Evolutionary conservation across 2,888 invertebrate species (phyloP).

Genomic region (Euzophera pinguis): DNA sequence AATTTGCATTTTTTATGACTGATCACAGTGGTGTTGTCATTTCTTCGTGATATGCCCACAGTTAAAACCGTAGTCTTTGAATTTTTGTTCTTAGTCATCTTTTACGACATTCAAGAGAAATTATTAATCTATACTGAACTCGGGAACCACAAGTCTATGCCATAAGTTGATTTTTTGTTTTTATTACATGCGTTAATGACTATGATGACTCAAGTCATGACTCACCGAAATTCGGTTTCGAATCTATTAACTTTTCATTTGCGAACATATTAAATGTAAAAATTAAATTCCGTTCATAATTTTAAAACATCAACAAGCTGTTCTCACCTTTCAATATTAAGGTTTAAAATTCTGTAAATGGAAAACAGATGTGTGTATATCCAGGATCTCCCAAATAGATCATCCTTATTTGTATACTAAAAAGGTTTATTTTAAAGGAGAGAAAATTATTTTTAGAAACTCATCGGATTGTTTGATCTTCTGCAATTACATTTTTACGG

Average conservation of each 20-base stretch:
- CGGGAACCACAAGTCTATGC: no score
- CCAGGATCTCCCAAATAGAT: background rate
- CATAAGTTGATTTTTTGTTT: no score
- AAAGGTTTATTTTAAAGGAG: slow-evolving; percentile 15
- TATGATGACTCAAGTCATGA: no score
- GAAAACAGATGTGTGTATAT: slow-evolving; percentile 7
- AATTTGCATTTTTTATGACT: no score
- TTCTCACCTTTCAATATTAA: background rate
- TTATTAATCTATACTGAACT: no score
- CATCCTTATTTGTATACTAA: background rate
- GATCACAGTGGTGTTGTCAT: no score
- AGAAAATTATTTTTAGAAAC: slow-evolving; percentile 28
- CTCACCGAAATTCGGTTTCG: no score
- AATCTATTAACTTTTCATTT: background rate
- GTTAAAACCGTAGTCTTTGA: no score
- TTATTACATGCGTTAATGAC: no score
- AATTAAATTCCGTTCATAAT: background rate
- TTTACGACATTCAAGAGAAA: no score
- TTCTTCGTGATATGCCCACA: no score
- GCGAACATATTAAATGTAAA: background rate
- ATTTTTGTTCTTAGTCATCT: no score
- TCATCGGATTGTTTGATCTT: slow-evolving; percentile 62
- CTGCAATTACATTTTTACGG: slow-evolving; percentile 72
- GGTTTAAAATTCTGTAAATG: slow-evolving; percentile 7
- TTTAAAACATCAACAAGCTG: background rate